These are phyloP conservation scores for Diadegma fenestrale DNA, from an alignment of 2,888 invertebrate species.

Conservation along the genomic window DNA sequence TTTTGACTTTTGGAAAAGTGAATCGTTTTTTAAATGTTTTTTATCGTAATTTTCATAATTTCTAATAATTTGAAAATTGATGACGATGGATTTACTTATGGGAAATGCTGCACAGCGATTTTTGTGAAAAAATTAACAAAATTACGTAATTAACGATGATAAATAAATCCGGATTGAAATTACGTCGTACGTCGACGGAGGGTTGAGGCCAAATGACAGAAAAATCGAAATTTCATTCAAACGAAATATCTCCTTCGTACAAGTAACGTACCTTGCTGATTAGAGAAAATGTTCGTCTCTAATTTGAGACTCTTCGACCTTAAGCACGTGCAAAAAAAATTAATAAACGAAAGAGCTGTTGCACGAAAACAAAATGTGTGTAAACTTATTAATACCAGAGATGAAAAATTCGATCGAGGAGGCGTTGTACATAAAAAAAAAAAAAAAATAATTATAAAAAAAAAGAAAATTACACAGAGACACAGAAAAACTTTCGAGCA, in stretches of 20 bases:
- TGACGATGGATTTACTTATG: too few relatives aligned
- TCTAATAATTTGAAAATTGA: not conserved
- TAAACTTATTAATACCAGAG: constrained; percentile 8
- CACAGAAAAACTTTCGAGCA: constrained; percentile 62
- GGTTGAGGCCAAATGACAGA: not conserved
- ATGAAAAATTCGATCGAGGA: constrained; percentile 33
- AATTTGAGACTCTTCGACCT: constrained; percentile 43
- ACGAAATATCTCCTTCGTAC: constrained; percentile 49
- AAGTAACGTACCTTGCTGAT: constrained; percentile 63
- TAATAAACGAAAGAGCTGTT: not conserved
- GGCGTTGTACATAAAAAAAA: constrained; percentile 63
- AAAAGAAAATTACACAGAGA: constrained; percentile 23
- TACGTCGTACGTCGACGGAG: not conserved
- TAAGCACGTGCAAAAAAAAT: not conserved
- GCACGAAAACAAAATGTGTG: constrained; percentile 8
- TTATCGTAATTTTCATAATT: not conserved
- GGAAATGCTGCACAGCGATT: too few relatives aligned
- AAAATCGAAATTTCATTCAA: constrained; percentile 13
- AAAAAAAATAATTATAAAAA: constrained; percentile 42
- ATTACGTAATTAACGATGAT: not conserved
- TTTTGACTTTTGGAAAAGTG: not conserved
- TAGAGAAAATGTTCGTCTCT: constrained; percentile 45
- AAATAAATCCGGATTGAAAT: not conserved
- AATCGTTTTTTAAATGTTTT: not conserved
- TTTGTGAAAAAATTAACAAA: too few relatives aligned